A percentile compares a stretch with the other conserved stretches of the same genome.
These are phyloP conservation scores for Thinocorus orbignyianus DNA, from an alignment of 2,113 vertebrate genomes.

Conservation along the genomic window DNA sequence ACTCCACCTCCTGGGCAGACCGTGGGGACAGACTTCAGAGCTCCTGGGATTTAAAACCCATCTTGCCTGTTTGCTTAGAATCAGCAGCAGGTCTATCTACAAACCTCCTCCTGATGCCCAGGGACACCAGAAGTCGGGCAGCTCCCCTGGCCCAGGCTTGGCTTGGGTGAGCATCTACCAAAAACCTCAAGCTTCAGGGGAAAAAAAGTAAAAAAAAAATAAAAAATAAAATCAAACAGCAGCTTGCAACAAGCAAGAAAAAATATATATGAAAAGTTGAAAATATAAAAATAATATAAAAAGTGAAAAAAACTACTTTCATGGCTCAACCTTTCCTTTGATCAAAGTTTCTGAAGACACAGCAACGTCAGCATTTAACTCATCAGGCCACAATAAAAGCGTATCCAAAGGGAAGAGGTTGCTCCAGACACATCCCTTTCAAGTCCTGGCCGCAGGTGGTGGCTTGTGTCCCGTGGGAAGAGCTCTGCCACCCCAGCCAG, in stretches of 20 bases:
- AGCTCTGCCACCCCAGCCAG: not conserved
- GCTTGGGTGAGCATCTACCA: not conserved
- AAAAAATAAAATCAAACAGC: not conserved
- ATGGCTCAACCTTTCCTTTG: not conserved
- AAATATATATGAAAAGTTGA: not conserved
- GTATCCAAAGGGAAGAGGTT: not conserved
- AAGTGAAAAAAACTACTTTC: not conserved
- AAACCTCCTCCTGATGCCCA: not conserved
- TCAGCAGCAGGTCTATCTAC: not conserved
- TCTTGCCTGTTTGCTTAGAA: fast-evolving
- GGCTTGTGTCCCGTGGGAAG: not conserved
- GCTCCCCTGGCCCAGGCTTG: not conserved
- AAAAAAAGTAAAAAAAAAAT: not conserved
- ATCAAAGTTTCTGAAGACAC: not conserved
- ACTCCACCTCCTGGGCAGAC: not conserved
- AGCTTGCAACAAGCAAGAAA: not conserved
- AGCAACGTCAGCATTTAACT: not conserved
- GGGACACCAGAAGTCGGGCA: not conserved
- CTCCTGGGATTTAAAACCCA: not conserved
- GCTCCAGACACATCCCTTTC: not conserved
- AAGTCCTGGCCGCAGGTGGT: not conserved
- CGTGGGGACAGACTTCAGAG: fast-evolving
- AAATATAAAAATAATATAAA: not conserved
- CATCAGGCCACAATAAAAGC: fast-evolving
- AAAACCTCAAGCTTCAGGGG: not conserved